Base-by-base conservation (phyloP, 2,888 invertebrate species). In the Scaptomyza parva region DNA sequence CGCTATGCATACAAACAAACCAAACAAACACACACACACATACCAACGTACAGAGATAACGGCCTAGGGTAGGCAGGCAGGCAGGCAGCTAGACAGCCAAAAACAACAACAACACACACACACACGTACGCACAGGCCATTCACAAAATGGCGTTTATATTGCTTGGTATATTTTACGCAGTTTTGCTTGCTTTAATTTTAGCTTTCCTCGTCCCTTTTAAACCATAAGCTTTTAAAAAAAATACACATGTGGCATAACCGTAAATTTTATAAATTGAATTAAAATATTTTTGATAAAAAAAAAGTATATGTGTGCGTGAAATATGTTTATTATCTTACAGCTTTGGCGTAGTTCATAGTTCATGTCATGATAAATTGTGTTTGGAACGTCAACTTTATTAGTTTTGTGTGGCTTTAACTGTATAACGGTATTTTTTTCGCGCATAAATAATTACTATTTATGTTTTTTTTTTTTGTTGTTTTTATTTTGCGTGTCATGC, bases 101-200 rank as follows among this genome's bases (percentile, higher is more conserved):
- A 41, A 12, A 17, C 61, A 62, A 51, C 37, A 66, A 43, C 53
- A 61, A 26, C 43, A 45, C 35, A 53, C 9, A 58, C 47, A 70
- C 22, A 30, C 30, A 65, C 45, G 54, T 55, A 71, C 67, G 63
- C 50, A 57, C 41, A 68, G 43, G 52, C 71, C 50, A 78, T 71
- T 52, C 76, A 78, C 83, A 83, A 85, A 86, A 88, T 86, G 83
- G 86, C 80, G 83, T 78, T 78, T 73, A 78, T 74, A 78, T 74
- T 69, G 74, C 70, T 65, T 66, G 69, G 70, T 64, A 73, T 78
- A 76, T 86, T 86, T 81, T 84, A 78, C 73, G 70, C 76, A 81
- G 64, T 82, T 37, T 83, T 84, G 73, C 74, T 76, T 83, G 85
- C 73, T 84, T 84, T 84, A 84, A 86, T 83, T 82, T 83, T 59